These are phyloP conservation scores for Seira sanloemensis DNA, from an alignment of 2,888 invertebrate genomes.

Conservation along the genomic window DNA sequence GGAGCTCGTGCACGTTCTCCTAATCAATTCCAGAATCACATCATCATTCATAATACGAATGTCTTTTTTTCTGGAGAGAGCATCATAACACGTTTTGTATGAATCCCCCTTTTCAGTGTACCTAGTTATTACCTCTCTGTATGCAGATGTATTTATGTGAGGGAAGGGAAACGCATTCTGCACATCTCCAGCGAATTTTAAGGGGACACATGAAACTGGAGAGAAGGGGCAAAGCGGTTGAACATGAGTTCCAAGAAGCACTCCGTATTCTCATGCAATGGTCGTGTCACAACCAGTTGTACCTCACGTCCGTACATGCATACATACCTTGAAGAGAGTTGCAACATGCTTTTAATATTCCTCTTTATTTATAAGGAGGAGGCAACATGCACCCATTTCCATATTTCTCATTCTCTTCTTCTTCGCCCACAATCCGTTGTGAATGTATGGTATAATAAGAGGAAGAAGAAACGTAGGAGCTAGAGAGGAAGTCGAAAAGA, in stretches of 20 bases:
- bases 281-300: conserved; percentile 27
- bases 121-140: not conserved
- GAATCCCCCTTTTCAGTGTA: not conserved
- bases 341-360: not conserved
- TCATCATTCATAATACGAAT: conserved; percentile 20
- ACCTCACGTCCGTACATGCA: not conserved
- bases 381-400: not conserved
- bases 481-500: conserved; percentile 14
- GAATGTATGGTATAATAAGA: conserved; percentile 2
- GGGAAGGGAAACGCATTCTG: not conserved
- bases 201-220: not conserved
- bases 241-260: conserved; percentile 17
- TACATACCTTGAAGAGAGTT: not conserved
- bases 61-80: not conserved
- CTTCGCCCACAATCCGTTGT: conserved; percentile 16
- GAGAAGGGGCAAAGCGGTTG: not conserved
- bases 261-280: conserved; percentile 14
- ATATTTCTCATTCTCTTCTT: conserved; percentile 1
- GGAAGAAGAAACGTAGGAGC: conserved; percentile 19
- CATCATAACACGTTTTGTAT: conserved; percentile 5
- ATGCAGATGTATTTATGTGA: not conserved
- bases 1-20: not conserved
- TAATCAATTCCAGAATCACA: conserved; percentile 7
- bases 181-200: conserved; percentile 1
- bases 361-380: not conserved